Conservation (phyloP, 2,888 invertebrate genomes). For the Cerastis rubricosa region DNA sequence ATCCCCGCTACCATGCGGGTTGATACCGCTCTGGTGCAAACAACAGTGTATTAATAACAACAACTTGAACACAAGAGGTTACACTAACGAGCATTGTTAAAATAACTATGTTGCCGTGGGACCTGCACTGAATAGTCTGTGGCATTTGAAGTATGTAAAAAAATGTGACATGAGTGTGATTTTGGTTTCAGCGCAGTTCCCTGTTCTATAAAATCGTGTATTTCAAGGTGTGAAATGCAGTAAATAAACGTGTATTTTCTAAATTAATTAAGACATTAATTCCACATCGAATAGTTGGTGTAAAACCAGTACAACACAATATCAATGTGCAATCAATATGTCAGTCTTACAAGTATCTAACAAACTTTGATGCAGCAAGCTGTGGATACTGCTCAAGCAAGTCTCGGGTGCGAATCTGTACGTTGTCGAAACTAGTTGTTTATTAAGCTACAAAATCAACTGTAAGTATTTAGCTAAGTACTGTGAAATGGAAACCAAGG, state of each 20-base stretch:
- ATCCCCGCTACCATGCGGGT: conserved; percentile 97
- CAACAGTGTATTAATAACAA: conserved; percentile 49
- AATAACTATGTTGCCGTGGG: conserved; percentile 34
- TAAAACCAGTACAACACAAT: background rate
- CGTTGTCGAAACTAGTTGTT: conserved; percentile 76
- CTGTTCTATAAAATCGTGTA: conserved; percentile 29
- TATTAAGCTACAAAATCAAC: conserved; percentile 84
- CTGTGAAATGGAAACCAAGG: conserved; percentile 80
- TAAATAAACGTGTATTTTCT: conserved; percentile 48
- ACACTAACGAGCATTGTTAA: conserved; percentile 44
- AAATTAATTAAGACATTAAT: conserved; percentile 64
- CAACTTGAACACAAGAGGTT: conserved; percentile 14
- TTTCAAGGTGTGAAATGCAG: conserved; percentile 46
- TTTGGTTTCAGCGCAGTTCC: conserved; percentile 40
- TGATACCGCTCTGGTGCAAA: conserved; percentile 93
- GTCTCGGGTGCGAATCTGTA: conserved; percentile 79
- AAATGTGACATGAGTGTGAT: background rate
- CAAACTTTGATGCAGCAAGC: conserved; percentile 90
- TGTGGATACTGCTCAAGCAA: conserved; percentile 88
- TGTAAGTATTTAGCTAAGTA: conserved; percentile 80
- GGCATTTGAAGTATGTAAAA: conserved; percentile 9
- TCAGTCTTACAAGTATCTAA: conserved; percentile 65
- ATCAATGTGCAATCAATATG: conserved; percentile 75
- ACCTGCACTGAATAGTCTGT: conserved; percentile 35
- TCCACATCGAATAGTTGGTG: conserved; percentile 59